phyloP scores from a whole-genome alignment of 2,888 invertebrate species.

The Trachelus troglodyta region DNA sequence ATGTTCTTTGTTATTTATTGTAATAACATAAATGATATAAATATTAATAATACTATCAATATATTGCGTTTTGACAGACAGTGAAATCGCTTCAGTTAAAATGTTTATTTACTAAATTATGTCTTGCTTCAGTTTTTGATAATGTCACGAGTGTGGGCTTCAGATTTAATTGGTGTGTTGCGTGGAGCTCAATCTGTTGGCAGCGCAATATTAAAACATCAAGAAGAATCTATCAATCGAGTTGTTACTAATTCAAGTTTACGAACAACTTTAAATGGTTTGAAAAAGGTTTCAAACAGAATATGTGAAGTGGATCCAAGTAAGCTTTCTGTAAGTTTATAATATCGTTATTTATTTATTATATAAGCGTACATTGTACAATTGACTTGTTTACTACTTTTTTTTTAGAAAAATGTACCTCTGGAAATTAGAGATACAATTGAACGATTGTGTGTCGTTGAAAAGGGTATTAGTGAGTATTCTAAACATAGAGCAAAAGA shows the following conservation, averaged over 20 bases:
- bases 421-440: constrained; percentile 70
- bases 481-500: constrained; percentile 56
- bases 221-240: constrained; percentile 72
- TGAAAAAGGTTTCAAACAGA: constrained; percentile 43
- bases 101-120: not conserved
- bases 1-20: not conserved
- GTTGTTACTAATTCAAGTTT: constrained; percentile 80
- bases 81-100: not conserved
- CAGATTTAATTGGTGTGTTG: constrained; percentile 75
- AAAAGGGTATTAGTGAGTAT: constrained; percentile 77
- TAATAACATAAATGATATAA: not conserved
- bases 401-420: constrained; percentile 62
- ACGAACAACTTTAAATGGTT: constrained; percentile 64
- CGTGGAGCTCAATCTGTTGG: constrained; percentile 77
- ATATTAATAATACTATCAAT: not conserved
- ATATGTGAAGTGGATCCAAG: constrained; percentile 55
- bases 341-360: constrained; percentile 3
- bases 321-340: constrained; percentile 62
- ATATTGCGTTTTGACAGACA: not conserved
- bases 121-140: constrained; percentile 9
- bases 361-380: not conserved
- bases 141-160: constrained; percentile 57
- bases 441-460: constrained; percentile 77
- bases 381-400: constrained; percentile 20
- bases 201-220: constrained; percentile 75